phyloP scores from a whole-genome alignment of 2,797 vertebrate species.

The Urophycis tenuis region DNA sequence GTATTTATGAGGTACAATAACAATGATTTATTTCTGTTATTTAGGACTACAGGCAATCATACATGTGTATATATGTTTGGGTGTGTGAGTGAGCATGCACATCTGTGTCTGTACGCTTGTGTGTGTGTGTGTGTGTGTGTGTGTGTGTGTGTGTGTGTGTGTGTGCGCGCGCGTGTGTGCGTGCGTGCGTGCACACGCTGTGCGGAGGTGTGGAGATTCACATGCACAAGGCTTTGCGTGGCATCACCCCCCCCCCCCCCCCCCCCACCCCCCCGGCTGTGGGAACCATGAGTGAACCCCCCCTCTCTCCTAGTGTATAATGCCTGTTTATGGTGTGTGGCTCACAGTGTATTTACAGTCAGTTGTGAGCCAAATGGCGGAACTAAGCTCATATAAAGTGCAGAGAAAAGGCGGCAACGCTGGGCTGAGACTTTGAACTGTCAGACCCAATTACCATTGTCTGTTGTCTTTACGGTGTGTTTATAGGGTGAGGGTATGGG shows the following conservation, averaged over 20 bases:
- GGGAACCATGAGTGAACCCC: neutral
- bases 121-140: neutral
- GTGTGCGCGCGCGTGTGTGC: neutral
- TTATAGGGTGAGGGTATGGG: slow-evolving; percentile 22
- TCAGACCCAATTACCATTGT: slow-evolving; percentile 33
- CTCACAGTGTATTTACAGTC: too few species aligned
- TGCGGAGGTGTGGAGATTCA: neutral
- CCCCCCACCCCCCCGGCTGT: too few species aligned
- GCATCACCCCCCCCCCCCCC: too few species aligned
- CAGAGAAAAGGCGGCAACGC: neutral
- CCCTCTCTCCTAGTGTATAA: neutral
- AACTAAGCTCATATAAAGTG: neutral
- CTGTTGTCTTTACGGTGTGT: slow-evolving; percentile 45
- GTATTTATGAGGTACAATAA: too few species aligned
- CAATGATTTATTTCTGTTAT: too few species aligned
- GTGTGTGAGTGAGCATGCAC: neutral
- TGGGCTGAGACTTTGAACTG: slow-evolving; percentile 43
- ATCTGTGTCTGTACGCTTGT: neutral
- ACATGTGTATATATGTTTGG: neutral
- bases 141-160: neutral
- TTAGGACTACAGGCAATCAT: too few species aligned
- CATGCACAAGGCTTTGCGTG: neutral
- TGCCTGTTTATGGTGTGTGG: neutral
- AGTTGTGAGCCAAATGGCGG: too few species aligned
- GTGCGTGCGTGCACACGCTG: neutral